A percentile compares a stretch with the other conserved stretches of the same genome.
Evolutionary conservation across 2,113 vertebrate genomes (phyloP).

Genomic region (Xiphias gladius): DNA sequence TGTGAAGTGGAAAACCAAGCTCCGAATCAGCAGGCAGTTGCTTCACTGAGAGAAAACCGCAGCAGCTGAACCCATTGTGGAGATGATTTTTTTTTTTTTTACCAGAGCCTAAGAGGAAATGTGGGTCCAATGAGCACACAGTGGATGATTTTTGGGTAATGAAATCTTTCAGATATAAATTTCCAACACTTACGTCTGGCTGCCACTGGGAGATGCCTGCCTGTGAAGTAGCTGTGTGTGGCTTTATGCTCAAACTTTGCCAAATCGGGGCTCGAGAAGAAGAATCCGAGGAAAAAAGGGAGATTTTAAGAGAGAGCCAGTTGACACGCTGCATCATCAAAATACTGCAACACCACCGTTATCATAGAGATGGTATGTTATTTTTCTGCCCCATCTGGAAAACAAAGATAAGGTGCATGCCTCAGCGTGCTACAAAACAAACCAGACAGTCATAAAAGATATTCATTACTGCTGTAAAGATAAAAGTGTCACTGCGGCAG

Average conservation of each 20-base stretch:
- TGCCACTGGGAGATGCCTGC: no score
- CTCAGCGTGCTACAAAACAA: slow-evolving; percentile 1
- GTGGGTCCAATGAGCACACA: no score
- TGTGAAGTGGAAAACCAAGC: no score
- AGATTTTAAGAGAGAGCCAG: no score
- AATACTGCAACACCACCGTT: background rate
- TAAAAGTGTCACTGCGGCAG: background rate
- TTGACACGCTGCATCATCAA: background rate
- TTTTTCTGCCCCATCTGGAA: slow-evolving; percentile 18
- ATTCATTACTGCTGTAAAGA: slow-evolving; percentile 27
- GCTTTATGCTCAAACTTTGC: no score
- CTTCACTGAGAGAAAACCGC: background rate
- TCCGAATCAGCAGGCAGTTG: no score
- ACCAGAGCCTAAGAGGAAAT: no score
- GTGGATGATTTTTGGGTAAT: background rate
- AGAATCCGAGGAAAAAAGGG: no score
- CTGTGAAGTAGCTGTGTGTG: no score
- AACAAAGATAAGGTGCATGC: slow-evolving; percentile 21
- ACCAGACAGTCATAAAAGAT: background rate
- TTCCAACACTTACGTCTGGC: background rate
- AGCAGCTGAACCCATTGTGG: background rate
- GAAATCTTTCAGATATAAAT: background rate
- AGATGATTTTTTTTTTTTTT: no score
- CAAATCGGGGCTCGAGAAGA: background rate
- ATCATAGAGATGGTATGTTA: background rate